Base-by-base conservation (phyloP, 2,888 invertebrate genomes). In the Taphrorychus bicolor region DNA sequence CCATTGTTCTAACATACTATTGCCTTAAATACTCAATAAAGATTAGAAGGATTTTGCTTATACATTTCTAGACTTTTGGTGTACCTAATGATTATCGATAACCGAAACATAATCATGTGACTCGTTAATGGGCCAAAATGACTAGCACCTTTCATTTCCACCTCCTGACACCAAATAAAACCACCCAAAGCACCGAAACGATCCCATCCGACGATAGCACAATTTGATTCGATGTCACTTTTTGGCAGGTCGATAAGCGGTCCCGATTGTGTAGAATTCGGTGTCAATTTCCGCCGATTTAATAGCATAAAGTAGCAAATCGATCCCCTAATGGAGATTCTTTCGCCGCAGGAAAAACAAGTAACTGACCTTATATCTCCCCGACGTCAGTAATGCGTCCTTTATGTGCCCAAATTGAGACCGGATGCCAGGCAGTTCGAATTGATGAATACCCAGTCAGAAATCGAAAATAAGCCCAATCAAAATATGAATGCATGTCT, bases 241-340 rank as follows among this genome's bases (percentile, higher is more conserved):
- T 52, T 22, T 52, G 52, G 52, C 52, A 52, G 21, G 21, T 22
- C 52, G 19, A 52, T 52, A 52, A 52, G 19, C 52, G 52, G 17
- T 52, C 22, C 21, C 22, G 19, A 52, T 52, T 52, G 52, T 52
- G 22, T 22, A 21, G 22, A 22, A 19, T 52, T 52, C 19, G 52
- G 52, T 52, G 52, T 52, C 52, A 52, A 52, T 52, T 52, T 52
- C 52, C 52, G 52, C 9, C 22, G 22, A 22, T 54, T 54, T 54
- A 54, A 54, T 54, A 19, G 19, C 9, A 42, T n/a, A 18, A 57
- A 42, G 17, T 17, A 40, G 41, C 16, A 57, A 41, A 56, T 56
- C 21, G 40, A 57, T 57, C 42, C 42, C 42, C 19, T 41, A 42
- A 57, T 57, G 57, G 57, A 40, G 24, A 52, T 52, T 17, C 19